A percentile compares a stretch with the other conserved stretches of the same genome.
These are phyloP conservation scores for Ypsolopha scabrella DNA, from an alignment of 2,888 invertebrate genomes.

Conservation along the genomic window DNA sequence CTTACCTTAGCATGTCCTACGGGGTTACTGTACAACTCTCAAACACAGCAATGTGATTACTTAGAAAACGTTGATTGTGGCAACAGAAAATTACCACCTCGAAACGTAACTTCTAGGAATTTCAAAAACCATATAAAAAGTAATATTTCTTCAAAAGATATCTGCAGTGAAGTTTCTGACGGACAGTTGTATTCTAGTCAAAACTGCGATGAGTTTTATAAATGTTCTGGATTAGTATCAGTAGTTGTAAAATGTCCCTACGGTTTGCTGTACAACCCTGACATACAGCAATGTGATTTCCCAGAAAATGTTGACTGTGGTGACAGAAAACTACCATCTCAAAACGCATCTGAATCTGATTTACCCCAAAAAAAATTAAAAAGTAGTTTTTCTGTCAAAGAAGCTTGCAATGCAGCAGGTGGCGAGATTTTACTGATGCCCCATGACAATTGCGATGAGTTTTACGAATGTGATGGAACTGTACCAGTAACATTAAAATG, in stretches of 20 bases:
- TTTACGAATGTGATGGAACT: constrained; percentile 22
- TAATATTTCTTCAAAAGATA: no score
- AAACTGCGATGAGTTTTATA: constrained; percentile 28
- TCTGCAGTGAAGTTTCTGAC: no score
- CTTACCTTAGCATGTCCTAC: constrained; percentile 18
- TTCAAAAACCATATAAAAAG: no score
- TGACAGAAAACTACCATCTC: constrained; percentile 8
- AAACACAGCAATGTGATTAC: constrained; percentile 25
- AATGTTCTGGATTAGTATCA: constrained; percentile 21
- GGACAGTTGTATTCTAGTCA: constrained; percentile 26
- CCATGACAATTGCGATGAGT: constrained; percentile 29
- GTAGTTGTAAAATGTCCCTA: constrained; percentile 18
- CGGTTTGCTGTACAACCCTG: constrained; percentile 23
- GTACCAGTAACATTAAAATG: constrained; percentile 17
- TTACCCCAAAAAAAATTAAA: neutral
- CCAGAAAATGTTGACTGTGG: constrained; percentile 27
- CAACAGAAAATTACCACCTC: constrained; percentile 11
- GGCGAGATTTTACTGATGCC: constrained; percentile 20
- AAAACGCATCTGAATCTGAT: no score
- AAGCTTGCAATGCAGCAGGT: constrained; percentile 19
- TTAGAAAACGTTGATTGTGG: constrained; percentile 27
- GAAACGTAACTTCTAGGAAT: no score
- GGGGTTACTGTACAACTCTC: constrained; percentile 23
- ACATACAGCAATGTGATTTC: constrained; percentile 25
- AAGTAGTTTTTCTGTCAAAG: constrained; percentile 5